These are phyloP conservation scores for Dryoscopus gambensis DNA, from an alignment of 2,113 vertebrate genomes.

Conservation along the genomic window DNA sequence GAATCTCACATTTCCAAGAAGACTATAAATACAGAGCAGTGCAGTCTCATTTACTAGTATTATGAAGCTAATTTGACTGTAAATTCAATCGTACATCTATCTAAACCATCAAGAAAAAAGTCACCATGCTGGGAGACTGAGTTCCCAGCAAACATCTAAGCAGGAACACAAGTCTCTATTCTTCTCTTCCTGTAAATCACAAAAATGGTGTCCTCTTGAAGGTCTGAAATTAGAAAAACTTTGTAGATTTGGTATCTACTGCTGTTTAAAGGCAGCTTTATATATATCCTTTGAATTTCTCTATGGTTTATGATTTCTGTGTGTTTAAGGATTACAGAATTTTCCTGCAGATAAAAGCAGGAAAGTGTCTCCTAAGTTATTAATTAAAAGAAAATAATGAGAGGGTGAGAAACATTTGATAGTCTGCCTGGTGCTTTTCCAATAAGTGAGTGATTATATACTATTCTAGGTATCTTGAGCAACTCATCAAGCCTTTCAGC, in stretches of 20 bases:
- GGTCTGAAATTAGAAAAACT: background rate
- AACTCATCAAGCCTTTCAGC: constrained; percentile 29
- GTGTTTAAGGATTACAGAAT: background rate
- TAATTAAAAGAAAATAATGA: background rate
- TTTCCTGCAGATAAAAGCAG: background rate
- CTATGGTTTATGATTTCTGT: background rate
- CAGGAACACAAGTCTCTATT: background rate
- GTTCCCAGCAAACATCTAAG: background rate
- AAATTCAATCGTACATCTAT: constrained; percentile 22
- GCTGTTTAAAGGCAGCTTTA: background rate
- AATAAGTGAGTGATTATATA: background rate
- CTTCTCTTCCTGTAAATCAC: background rate
- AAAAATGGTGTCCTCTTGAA: background rate
- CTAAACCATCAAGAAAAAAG: background rate
- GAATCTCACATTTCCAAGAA: constrained; percentile 41
- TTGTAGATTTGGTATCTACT: background rate
- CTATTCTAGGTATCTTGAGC: background rate
- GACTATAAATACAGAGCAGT: constrained; percentile 13
- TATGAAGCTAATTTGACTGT: constrained; percentile 16
- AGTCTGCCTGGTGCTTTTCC: background rate
- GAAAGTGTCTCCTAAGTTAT: background rate
- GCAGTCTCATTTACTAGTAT: constrained; percentile 16
- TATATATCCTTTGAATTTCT: background rate
- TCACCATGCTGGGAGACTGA: background rate
- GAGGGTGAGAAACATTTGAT: background rate